These are phyloP conservation scores for Allolobophora icterica DNA, from an alignment of 2,888 invertebrate genomes.

Conservation along the genomic window DNA sequence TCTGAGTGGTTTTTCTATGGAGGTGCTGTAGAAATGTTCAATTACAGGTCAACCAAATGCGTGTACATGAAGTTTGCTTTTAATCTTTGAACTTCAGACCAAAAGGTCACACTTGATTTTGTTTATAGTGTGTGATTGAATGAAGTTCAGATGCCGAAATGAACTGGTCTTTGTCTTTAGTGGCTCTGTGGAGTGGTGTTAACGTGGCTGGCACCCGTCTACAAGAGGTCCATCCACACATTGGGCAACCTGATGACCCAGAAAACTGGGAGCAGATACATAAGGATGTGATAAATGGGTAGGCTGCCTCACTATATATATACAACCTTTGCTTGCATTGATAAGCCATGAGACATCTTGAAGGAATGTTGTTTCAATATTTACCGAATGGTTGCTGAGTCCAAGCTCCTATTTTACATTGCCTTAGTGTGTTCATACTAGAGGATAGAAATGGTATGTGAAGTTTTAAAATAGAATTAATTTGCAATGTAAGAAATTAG, in stretches of 20 bases:
- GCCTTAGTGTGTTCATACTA: too few species aligned
- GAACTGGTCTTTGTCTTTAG: conserved; percentile 18
- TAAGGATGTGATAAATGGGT: conserved; percentile 79
- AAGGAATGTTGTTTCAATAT: not conserved
- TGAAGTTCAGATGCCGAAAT: not conserved
- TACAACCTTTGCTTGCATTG: not conserved
- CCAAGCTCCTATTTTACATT: too few species aligned
- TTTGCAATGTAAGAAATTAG: too few species aligned
- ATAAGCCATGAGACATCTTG: not conserved
- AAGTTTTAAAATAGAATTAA: too few species aligned
- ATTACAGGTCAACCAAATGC: too few species aligned
- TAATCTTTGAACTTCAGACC: not conserved
- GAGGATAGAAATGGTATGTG: too few species aligned
- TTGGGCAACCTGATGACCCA: conserved; percentile 77
- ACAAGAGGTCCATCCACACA: conserved; percentile 54
- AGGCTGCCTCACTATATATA: not conserved
- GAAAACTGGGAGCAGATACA: conserved; percentile 83
- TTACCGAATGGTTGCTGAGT: not conserved
- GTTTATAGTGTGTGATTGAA: not conserved
- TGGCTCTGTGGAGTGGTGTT: conserved; percentile 76
- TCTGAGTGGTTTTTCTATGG: too few species aligned
- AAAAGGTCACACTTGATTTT: not conserved
- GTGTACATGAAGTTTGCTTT: not conserved
- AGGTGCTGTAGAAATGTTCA: too few species aligned
- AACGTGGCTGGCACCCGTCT: conserved; percentile 80